Base-by-base conservation (phyloP, 2,113 vertebrate species). In the Caranx melampygus region DNA sequence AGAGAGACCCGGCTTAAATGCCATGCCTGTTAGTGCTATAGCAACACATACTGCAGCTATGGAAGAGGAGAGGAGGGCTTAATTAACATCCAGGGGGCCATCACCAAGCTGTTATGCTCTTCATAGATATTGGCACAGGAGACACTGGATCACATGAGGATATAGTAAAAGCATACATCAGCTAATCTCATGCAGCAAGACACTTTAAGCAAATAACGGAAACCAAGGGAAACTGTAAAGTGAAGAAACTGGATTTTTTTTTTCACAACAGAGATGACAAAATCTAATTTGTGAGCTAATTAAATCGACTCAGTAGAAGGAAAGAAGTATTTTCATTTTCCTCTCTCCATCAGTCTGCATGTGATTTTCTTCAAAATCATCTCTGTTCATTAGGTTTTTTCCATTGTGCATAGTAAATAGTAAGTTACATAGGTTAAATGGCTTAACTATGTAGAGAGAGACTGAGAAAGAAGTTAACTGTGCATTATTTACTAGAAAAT, bases 1-100 rank as follows among this genome's bases (percentile, higher is more conserved):
- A 64, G 57, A 26, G 64, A 74, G 51, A 51, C 20, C 20, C 44
- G 82, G 47, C 47, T 89, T 81, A 88, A 90, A 91, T 91, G 83
- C 64, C 78, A 82, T 67, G 79, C 55, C 82, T 79, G 71, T 76
- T 84, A 84, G 75, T 65, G 69, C 81, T 79, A 61, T 51, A 82
- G 78, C 71, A 86, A 78, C 78, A 74, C 47, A 59, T 42, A 54
- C 60, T 71, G 73, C 66, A 77, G 77, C 64, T 62, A 73, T 40
- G 58, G 65, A 77, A 83, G 78, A 54, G 71, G 69, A 86, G 72
- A 57, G 45, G 57, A 81, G 64, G 61, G 60, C 54, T 87, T 89
- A 83, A 90, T 92, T 89, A 89, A 86, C 86, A 82, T 84, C 87
- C 69, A 85, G 83, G 86, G 86, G 71, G 75, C 72, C 73, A 82